These are phyloP conservation scores for Hippocampus kuda DNA, from an alignment of 2,797 vertebrate genomes.

Conservation along the genomic window DNA sequence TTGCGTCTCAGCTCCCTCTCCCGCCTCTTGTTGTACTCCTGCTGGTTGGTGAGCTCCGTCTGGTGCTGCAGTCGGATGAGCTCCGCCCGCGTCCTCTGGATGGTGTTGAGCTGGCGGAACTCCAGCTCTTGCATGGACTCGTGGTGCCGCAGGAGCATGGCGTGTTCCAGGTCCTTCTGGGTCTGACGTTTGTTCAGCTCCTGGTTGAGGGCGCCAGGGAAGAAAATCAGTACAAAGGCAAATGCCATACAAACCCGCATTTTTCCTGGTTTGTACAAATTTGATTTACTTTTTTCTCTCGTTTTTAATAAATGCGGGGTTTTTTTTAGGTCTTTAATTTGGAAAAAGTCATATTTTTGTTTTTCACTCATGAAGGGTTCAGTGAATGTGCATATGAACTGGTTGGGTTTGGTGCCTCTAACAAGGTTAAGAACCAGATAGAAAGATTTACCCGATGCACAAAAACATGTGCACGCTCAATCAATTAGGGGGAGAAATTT, in stretches of 20 bases:
- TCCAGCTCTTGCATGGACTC: conserved; percentile 99
- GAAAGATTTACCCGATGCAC: too few relatives aligned
- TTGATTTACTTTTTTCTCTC: too few relatives aligned
- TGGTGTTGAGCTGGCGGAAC: conserved; percentile 90
- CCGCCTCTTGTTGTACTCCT: conserved; percentile 97
- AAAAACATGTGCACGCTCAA: too few relatives aligned
- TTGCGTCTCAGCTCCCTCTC: conserved; percentile 93
- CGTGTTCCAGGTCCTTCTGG: conserved; percentile 96
- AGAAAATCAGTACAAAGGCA: conserved; percentile 5
- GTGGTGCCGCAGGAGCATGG: conserved; percentile 94
- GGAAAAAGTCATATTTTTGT: too few relatives aligned
- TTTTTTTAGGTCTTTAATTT: too few relatives aligned
- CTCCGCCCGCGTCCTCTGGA: conserved; percentile 91
- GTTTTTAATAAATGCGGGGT: too few relatives aligned
- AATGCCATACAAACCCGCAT: not conserved
- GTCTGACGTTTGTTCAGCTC: conserved; percentile 97
- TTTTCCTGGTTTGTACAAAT: not conserved
- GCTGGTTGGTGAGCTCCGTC: conserved; percentile 98
- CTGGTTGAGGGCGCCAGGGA: conserved; percentile 52
- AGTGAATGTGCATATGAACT: too few relatives aligned
- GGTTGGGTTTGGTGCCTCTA: too few relatives aligned
- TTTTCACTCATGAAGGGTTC: too few relatives aligned
- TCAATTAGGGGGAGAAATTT: too few relatives aligned
- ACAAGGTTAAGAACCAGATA: too few relatives aligned
- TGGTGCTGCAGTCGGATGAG: conserved; percentile 94